Base-by-base conservation (phyloP, 2,113 vertebrate genomes). In the Ophiodon elongatus region DNA sequence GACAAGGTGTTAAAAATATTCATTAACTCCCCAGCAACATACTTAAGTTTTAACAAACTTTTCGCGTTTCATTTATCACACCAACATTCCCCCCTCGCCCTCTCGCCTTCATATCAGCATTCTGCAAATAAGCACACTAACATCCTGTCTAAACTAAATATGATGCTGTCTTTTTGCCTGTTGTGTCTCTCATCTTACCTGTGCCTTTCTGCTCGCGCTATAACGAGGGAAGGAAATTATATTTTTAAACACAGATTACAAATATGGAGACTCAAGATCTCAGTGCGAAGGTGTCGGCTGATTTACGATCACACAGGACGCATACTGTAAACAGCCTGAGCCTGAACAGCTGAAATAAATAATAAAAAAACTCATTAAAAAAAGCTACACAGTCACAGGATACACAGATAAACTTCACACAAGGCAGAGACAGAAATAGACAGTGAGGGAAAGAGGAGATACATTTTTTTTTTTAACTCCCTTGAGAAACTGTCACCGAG, bases 21-120 rank as follows among this genome's bases (percentile, higher is more conserved):
- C 33, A 45, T 79, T 82, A 41, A 79, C 66, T 73, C 47, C 76
- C 84, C 54, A 62, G 75, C 74, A 79, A 76, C 71, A 79, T 21
- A 76, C 81, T 74, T 65, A 33, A 85, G 45, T 83, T 88, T 88
- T 67, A 76, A 84, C 76, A 33, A 86, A 76, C 63, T 79, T 85
- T 86, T 85, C 76, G 57, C 73, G 69, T 88, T 85, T 74, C 56
- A 88, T 91, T 88, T 73, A 83, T 84, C 79, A 67, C 76, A 54
- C 52, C 60, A 33, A 4, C 71, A 73, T 57, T 59, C 41, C 68
- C 27, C 27, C 65, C 63, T 62, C 77, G 2, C 54, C 63, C 52
- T 71, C 70, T 33, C 77, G 29, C 37, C 43, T 73, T 79, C 67
- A 65, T 54, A 88, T 80, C 68, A 69, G 45, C 39, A 64, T 37